Percentiles rank a stretch among this genome's conserved stretches.
phyloP scores from a whole-genome alignment of 2,888 invertebrate genomes.

The Drosophila maculinotata region DNA sequence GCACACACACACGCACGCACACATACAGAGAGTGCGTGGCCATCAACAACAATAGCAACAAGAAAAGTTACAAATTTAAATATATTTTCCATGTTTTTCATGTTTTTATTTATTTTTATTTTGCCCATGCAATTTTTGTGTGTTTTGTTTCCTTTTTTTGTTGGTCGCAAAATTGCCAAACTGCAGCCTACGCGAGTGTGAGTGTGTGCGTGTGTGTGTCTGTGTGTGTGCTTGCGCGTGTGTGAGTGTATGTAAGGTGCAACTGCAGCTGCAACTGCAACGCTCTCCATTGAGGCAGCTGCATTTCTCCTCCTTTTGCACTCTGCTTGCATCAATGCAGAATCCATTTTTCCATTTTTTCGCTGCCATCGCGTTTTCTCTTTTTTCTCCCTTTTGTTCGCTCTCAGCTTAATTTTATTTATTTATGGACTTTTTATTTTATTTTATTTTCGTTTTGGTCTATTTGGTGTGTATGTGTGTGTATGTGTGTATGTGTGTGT shows the following conservation, averaged over 20 bases:
- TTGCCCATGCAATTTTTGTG: constrained; percentile 50
- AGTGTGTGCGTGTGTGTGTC: constrained; percentile 19
- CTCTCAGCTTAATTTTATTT: constrained; percentile 80
- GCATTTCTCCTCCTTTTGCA: constrained; percentile 62
- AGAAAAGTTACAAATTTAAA: constrained; percentile 71
- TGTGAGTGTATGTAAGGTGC: constrained; percentile 61
- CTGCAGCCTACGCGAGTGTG: constrained; percentile 50
- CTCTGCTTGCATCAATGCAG: constrained; percentile 29
- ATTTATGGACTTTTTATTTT: constrained; percentile 71
- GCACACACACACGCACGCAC: constrained; percentile 7
- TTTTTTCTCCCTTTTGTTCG: constrained; percentile 34
- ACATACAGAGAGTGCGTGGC: constrained; percentile 18
- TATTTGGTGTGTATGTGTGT: constrained; percentile 34
- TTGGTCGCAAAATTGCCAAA: constrained; percentile 71
- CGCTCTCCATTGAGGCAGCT: constrained; percentile 22
- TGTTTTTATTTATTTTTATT: constrained; percentile 29
- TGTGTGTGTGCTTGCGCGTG: constrained; percentile 15
- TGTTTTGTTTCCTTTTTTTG: constrained; percentile 57
- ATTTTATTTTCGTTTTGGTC: constrained; percentile 65
- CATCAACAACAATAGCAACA: constrained; percentile 46
- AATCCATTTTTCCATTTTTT: constrained; percentile 29
- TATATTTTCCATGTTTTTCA: constrained; percentile 54
- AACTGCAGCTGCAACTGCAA: constrained; percentile 39
- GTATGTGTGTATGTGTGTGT: constrained; percentile 11
- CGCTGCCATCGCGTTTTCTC: constrained; percentile 41